Conservation (phyloP, 1,140 invertebrate genomes). For the Zaprionus vittiger region DNA sequence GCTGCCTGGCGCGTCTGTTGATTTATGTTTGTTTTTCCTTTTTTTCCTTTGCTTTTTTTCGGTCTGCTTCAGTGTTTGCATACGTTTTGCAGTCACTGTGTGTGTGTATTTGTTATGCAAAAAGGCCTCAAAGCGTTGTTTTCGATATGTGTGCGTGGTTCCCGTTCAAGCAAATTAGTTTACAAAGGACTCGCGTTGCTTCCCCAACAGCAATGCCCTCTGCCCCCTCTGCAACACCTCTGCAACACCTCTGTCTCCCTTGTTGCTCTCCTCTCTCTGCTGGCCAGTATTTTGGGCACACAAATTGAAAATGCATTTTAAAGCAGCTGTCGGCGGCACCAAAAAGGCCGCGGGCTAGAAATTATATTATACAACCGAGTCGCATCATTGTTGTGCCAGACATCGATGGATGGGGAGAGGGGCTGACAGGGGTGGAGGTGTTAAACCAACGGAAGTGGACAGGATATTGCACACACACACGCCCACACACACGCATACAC, state of each 20-base stretch:
- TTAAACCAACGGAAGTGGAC: slow-evolving; percentile 36
- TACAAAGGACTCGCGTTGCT: slow-evolving; percentile 66
- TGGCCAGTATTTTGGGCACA: slow-evolving; percentile 37
- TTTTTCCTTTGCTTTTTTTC: slow-evolving; percentile 39
- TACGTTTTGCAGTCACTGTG: slow-evolving; percentile 67
- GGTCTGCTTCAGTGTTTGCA: slow-evolving; percentile 69
- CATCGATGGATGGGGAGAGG: slow-evolving; percentile 17
- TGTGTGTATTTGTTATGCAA: slow-evolving; percentile 74
- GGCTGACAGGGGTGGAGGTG: slow-evolving; percentile 40
- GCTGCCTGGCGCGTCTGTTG: background rate
- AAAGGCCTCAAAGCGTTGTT: slow-evolving; percentile 77
- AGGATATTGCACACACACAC: slow-evolving; percentile 48
- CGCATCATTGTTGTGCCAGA: slow-evolving; percentile 67
- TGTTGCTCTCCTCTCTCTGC: background rate
- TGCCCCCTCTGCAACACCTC: slow-evolving; percentile 1
- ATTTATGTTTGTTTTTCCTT: slow-evolving; percentile 10
- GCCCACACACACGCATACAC: background rate
- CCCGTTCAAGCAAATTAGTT: slow-evolving; percentile 76
- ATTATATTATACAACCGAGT: slow-evolving; percentile 64
- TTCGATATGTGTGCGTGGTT: slow-evolving; percentile 56
- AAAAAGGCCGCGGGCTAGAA: slow-evolving; percentile 64
- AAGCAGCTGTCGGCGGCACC: slow-evolving; percentile 62
- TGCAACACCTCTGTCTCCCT: background rate
- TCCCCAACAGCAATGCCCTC: slow-evolving; percentile 6
- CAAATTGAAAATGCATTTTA: slow-evolving; percentile 83